A percentile compares a stretch with the other conserved stretches of the same genome.
Evolutionary conservation across 2,797 vertebrate species (phyloP).

Genomic region (Tauraco hartlaubi): DNA sequence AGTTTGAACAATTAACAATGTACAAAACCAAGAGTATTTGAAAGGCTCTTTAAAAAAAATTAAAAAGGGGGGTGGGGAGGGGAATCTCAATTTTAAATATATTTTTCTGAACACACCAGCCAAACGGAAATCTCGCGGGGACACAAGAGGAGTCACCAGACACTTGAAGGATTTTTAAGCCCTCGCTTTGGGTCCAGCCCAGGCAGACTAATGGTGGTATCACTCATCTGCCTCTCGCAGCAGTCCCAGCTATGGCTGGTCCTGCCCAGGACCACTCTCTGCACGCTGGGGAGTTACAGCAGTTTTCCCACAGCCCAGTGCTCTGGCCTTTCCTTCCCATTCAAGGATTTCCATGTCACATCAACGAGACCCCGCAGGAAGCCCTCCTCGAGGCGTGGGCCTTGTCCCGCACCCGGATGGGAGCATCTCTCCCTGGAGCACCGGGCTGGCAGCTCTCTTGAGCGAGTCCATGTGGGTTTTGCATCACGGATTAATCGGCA

Average conservation of each 20-base stretch:
- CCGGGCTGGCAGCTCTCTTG: background rate
- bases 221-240: background rate
- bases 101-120: background rate
- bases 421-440: background rate
- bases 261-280: background rate
- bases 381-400: fast-evolving
- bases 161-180: background rate
- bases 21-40: background rate
- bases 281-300: background rate
- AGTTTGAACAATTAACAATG: background rate
- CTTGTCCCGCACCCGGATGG: background rate
- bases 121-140: background rate
- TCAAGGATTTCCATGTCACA: fast-evolving
- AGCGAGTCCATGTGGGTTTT: background rate
- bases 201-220: background rate
- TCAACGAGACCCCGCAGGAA: background rate
- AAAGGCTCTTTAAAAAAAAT: background rate
- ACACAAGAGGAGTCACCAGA: background rate
- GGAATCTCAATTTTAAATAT: background rate
- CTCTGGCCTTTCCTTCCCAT: background rate
- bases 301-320: background rate
- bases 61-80: fast-evolving
- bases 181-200: background rate
- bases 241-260: background rate
- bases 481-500: background rate